These are phyloP conservation scores for Leptocoma aspasia DNA, from an alignment of 2,113 vertebrate genomes.

Conservation along the genomic window DNA sequence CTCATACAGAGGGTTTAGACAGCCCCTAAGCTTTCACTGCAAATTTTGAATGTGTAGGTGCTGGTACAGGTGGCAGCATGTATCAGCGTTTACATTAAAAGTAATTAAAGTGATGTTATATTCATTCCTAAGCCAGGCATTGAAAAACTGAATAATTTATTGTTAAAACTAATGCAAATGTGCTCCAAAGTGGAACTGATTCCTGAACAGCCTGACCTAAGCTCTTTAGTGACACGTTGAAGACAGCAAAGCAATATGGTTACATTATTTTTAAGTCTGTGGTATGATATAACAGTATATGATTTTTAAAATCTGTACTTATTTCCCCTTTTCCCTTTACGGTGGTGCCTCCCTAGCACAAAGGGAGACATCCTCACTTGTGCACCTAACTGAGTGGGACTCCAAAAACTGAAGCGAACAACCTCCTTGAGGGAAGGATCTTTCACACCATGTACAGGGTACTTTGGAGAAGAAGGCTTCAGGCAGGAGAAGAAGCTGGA, in stretches of 20 bases:
- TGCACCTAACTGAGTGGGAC: background rate
- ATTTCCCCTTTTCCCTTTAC: background rate
- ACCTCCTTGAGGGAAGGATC: background rate
- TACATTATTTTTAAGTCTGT: background rate
- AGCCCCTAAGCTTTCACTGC: background rate
- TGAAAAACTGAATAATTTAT: conserved; percentile 18
- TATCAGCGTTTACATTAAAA: background rate
- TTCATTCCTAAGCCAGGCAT: background rate
- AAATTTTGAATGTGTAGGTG: background rate
- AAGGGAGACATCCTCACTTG: background rate
- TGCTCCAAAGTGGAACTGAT: background rate
- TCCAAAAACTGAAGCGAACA: background rate
- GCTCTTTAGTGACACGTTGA: background rate
- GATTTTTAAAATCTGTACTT: background rate
- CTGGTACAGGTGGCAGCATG: background rate
- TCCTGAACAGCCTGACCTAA: background rate
- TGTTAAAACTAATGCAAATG: background rate
- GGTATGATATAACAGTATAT: background rate
- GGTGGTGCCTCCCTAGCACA: background rate
- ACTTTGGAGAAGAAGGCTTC: background rate
- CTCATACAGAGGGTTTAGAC: background rate
- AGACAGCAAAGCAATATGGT: background rate
- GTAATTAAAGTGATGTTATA: background rate
- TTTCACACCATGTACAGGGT: background rate
- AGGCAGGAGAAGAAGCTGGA: background rate